Evolutionary conservation across 2,113 vertebrate genomes (phyloP).

Genomic region (Sminthopsis crassicaudata): DNA sequence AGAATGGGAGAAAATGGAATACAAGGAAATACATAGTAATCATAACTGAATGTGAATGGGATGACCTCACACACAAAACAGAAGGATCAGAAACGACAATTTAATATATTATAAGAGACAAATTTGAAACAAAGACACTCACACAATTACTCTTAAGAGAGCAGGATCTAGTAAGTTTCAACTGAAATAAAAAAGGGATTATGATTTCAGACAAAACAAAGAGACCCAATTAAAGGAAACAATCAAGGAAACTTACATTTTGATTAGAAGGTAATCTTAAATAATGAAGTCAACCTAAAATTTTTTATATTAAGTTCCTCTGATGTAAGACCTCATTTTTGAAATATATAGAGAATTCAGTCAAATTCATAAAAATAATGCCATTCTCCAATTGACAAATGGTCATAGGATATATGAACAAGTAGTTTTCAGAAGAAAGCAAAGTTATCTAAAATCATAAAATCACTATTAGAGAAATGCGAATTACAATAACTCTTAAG

Average conservation of each 20-base stretch:
- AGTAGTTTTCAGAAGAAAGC: neutral
- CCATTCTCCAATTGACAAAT: neutral
- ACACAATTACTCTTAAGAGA: too few species aligned
- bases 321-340: neutral
- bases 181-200: too few species aligned
- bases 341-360: neutral
- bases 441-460: neutral
- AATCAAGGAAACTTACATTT: neutral
- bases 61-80: neutral
- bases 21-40: neutral
- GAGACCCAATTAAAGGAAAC: too few species aligned
- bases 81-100: neutral
- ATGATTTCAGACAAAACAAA: too few species aligned
- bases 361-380: neutral
- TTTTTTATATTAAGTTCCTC: neutral
- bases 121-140: neutral
- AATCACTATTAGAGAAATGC: neutral
- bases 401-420: neutral
- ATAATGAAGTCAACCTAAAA: neutral
- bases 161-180: too few species aligned
- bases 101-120: neutral
- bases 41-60: neutral
- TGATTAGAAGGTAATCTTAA: neutral
- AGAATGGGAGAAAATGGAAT: neutral
- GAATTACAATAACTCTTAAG: neutral